Evolutionary conservation across 2,113 vertebrate species (phyloP), one percentile per base, ranked within the genome.

Genomic region (Atlantisia rogersi): DNA sequence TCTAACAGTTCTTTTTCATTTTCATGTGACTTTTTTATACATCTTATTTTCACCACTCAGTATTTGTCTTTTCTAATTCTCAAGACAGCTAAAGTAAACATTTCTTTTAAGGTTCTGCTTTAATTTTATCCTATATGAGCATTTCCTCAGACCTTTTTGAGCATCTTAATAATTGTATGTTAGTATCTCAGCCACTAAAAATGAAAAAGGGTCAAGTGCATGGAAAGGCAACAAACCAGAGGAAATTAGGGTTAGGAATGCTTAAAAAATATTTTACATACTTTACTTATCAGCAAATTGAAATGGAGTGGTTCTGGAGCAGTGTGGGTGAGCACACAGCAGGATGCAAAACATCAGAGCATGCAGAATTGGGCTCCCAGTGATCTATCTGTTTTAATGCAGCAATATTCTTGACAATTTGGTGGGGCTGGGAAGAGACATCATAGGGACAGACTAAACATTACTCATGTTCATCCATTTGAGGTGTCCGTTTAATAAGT

Each of bases 351-450:
- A 65, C 17, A 42, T 42, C 0, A 35, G 16, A 82, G 40, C 14
- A 44, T 6, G 4, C 1, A 48, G 12, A 80, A 67, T 1, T 55
- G 1, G 37, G 25, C 15, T 90, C 64, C 24, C 55, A 11, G 55
- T 44, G 24, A 63, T 0, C 2, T 6, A 56, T 15, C 28, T 50
- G 15, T 29, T 78, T 64, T 50, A 80, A 90, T 19, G 31, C 35
- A 87, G 12, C 10, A 70, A 20, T 28, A 65, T 42, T 80, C 32
- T 46, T 59, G 13, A 37, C 25, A 78, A 13, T 35, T 73, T 63
- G 7, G 12, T 0, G 0, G 19, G 28, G 20, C 8, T 18, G 4
- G 15, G 4, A 8, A 53, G 22, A 63, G 52, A 71, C 1, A 5
- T 40, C 55, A 55, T 46, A 77, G n/a, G 9, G 48, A 39, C 12